These are phyloP conservation scores for Penaeus indicus DNA, from an alignment of 1,140 invertebrate genomes.

Conservation along the genomic window DNA sequence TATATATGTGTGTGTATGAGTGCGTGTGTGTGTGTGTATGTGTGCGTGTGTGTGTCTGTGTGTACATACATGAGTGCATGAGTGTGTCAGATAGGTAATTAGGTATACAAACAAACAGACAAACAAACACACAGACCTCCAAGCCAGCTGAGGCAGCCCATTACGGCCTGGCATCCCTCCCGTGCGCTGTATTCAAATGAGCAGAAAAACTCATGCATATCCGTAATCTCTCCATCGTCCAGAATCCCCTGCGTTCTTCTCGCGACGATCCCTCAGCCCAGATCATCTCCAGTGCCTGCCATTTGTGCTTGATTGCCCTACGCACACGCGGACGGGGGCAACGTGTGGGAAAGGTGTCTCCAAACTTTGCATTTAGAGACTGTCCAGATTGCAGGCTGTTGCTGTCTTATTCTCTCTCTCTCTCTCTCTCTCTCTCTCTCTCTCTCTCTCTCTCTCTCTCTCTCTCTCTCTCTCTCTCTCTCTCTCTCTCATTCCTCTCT, in stretches of 20 bases:
- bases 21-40: neutral
- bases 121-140: neutral
- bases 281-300: no score
- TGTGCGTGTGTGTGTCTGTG: neutral
- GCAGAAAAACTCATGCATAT: no score
- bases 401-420: constrained; percentile 21
- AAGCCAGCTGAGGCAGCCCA: neutral
- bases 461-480: constrained; percentile 42
- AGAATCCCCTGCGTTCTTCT: no score
- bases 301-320: no score
- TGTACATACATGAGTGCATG: neutral
- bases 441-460: constrained; percentile 45
- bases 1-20: no score
- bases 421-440: constrained; percentile 28
- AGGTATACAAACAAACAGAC: constrained; percentile 1
- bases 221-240: no score
- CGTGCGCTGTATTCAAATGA: no score
- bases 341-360: no score
- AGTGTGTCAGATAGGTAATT: neutral
- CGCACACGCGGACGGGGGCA: no score
- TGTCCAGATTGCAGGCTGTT: neutral
- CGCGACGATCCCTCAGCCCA: no score
- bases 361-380: neutral
- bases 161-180: no score
- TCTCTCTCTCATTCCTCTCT: constrained; percentile 31